Conservation (phyloP, 1,140 invertebrate genomes). For the Cyclargus thomasi region DNA sequence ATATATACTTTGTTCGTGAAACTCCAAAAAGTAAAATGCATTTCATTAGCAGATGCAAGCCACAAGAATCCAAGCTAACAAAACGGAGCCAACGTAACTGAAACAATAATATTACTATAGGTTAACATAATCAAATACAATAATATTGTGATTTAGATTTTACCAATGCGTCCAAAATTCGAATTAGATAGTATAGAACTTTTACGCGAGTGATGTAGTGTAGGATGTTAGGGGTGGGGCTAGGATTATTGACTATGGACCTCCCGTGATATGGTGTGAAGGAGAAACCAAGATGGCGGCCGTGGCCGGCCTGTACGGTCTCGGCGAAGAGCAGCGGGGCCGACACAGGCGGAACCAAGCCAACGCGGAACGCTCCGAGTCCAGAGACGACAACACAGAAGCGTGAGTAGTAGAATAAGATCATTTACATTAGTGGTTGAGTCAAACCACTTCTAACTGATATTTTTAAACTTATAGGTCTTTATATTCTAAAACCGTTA, state of each 20-base stretch:
- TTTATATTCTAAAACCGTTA: too few species aligned
- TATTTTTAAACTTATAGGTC: too few species aligned
- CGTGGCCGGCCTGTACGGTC: constrained; percentile 63
- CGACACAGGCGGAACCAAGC: constrained; percentile 62
- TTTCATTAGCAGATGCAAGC: constrained; percentile 30
- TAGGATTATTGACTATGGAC: constrained; percentile 24
- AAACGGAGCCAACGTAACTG: constrained; percentile 30
- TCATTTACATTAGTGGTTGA: too few species aligned
- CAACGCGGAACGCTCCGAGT: constrained; percentile 65
- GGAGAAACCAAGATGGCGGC: constrained; percentile 49
- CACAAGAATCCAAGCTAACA: constrained; percentile 25
- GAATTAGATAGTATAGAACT: constrained; percentile 45
- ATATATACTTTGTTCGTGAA: constrained; percentile 10
- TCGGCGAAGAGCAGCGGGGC: constrained; percentile 62
- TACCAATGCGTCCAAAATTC: constrained; percentile 68
- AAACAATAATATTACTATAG: constrained; percentile 34
- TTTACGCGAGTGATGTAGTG: constrained; percentile 31
- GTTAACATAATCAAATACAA: constrained; percentile 47
- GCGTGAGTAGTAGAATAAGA: constrained; percentile 46
- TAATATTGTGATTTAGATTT: constrained; percentile 69
- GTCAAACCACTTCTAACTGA: too few species aligned
- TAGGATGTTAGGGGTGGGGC: constrained; percentile 27
- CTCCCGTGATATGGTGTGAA: constrained; percentile 33
- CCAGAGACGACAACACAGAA: constrained; percentile 67
- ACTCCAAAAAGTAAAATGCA: constrained; percentile 20